A percentile compares a stretch with the other conserved stretches of the same genome.
These are phyloP conservation scores for Leptothorax acervorum DNA, from an alignment of 2,888 invertebrate species.

Conservation along the genomic window DNA sequence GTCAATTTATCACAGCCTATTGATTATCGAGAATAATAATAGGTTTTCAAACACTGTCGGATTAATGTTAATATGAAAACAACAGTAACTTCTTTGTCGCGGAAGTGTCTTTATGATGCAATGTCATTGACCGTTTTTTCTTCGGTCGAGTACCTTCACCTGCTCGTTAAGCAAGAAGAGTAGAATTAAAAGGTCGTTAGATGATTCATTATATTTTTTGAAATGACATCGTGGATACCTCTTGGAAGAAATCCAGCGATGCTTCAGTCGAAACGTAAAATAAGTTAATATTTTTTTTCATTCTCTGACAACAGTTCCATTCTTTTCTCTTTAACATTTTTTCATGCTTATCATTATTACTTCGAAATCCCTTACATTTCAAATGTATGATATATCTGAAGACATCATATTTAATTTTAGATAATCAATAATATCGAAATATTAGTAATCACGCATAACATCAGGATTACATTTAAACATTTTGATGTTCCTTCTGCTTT, in stretches of 20 bases:
- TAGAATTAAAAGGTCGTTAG: constrained; percentile 26
- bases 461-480: not conserved
- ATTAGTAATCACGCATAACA: not conserved
- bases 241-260: constrained; percentile 1
- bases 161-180: constrained; percentile 39
- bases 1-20: constrained; percentile 16
- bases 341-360: not conserved
- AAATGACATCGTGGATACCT: constrained; percentile 33
- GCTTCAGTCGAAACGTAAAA: constrained; percentile 15
- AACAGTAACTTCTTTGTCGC: constrained; percentile 13
- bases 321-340: not conserved
- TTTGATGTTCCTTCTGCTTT: not conserved
- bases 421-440: not conserved
- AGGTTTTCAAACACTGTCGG: not conserved
- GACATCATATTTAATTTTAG: not conserved
- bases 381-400: not conserved
- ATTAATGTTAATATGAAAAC: constrained; percentile 36
- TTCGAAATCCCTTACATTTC: not conserved
- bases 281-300: constrained; percentile 6
- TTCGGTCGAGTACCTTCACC: constrained; percentile 22
- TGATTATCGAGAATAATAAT: constrained; percentile 37
- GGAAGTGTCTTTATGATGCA: constrained; percentile 31
- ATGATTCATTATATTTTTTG: constrained; percentile 40
- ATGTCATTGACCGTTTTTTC: constrained; percentile 17
- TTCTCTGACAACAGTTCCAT: not conserved